Evolutionary conservation across 2,888 invertebrate species (phyloP).

Genomic region (Cordilura impudica): DNA sequence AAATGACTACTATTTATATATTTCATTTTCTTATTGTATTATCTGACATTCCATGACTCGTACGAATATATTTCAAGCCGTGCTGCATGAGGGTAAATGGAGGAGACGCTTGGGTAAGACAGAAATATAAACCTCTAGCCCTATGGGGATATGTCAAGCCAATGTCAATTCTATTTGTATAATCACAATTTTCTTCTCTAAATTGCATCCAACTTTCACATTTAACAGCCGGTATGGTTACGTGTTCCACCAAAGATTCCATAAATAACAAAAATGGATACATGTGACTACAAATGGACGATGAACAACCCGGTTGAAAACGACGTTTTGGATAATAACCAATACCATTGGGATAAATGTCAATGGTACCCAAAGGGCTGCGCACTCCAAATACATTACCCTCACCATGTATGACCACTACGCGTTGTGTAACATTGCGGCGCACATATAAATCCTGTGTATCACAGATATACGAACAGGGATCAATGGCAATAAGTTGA

Average conservation of each 20-base stretch:
- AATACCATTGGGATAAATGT: slow-evolving; percentile 74
- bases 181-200: slow-evolving; percentile 68
- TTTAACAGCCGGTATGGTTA: slow-evolving; percentile 72
- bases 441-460: slow-evolving; percentile 69
- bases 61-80: slow-evolving; percentile 68
- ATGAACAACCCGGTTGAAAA: slow-evolving; percentile 73
- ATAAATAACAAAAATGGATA: slow-evolving; percentile 74
- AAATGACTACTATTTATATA: too few relatives aligned
- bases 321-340: slow-evolving; percentile 69
- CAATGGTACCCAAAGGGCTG: slow-evolving; percentile 69
- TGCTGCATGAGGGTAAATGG: slow-evolving; percentile 72
- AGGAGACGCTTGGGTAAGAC: slow-evolving; percentile 71
- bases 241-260: slow-evolving; percentile 72
- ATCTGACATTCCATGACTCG: too few relatives aligned
- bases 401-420: slow-evolving; percentile 73
- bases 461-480: slow-evolving; percentile 71
- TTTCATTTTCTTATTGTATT: too few relatives aligned
- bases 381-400: slow-evolving; percentile 72
- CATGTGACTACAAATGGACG: slow-evolving; percentile 72
- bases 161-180: slow-evolving; percentile 67
- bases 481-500: slow-evolving; percentile 73
- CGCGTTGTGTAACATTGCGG: slow-evolving; percentile 66
- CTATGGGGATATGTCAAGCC: slow-evolving; percentile 69
- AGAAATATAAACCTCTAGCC: slow-evolving; percentile 71
- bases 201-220: slow-evolving; percentile 73